These are phyloP conservation scores for Ruditapes philippinarum DNA, from an alignment of 1,140 invertebrate species.

Conservation along the genomic window DNA sequence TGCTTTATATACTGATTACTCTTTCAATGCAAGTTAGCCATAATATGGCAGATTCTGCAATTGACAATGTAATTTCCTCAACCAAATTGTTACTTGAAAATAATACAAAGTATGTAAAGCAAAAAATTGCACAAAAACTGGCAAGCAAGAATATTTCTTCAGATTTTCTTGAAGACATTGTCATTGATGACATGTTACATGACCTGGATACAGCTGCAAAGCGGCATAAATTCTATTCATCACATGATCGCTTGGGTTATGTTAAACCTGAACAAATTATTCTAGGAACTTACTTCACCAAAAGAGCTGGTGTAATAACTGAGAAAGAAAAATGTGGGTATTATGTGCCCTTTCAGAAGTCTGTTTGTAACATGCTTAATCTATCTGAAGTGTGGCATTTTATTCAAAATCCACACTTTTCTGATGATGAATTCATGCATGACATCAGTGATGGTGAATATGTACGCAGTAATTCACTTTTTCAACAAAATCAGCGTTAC, in stretches of 20 bases:
- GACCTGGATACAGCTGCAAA: background rate
- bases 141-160: background rate
- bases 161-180: conserved; percentile 27
- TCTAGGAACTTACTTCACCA: background rate
- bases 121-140: conserved; percentile 3
- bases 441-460: conserved; percentile 48
- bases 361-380: conserved; percentile 5
- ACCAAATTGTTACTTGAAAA: conserved; percentile 18
- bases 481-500: conserved; percentile 20
- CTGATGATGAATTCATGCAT: conserved; percentile 30
- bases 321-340: conserved; percentile 15
- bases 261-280: background rate
- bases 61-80: conserved; percentile 29
- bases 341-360: conserved; percentile 29
- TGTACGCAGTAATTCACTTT: background rate
- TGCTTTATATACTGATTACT: conserved; percentile 46
- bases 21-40: conserved; percentile 13
- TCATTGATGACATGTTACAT: conserved; percentile 18
- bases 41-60: conserved; percentile 16
- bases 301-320: background rate
- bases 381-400: conserved; percentile 34
- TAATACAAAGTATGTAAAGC: conserved; percentile 10
- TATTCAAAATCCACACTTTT: conserved; percentile 24
- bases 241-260: background rate
- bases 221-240: conserved; percentile 15